A percentile compares a stretch with the other conserved stretches of the same genome.
Conservation (phyloP, 2,888 invertebrate species). For the Scaptomyza caliginosa region DNA sequence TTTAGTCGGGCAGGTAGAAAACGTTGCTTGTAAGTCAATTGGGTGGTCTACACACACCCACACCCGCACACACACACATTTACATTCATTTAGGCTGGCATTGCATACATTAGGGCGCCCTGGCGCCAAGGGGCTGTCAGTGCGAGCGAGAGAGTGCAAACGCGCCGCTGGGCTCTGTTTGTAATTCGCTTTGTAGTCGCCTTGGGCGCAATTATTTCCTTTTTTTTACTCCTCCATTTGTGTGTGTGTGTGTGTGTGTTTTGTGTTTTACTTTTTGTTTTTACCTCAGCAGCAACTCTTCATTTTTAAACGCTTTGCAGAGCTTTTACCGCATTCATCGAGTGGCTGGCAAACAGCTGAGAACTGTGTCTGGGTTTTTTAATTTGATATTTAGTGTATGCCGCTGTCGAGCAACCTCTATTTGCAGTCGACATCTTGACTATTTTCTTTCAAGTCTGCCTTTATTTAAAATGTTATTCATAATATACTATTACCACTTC, state of each 20-base stretch:
- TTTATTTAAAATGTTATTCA: not conserved
- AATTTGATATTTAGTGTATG: constrained; percentile 45
- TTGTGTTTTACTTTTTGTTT: constrained; percentile 22
- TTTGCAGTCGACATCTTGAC: constrained; percentile 2
- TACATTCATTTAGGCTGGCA: constrained; percentile 60
- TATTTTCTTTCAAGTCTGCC: not conserved
- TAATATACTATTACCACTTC: no score
- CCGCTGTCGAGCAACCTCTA: not conserved
- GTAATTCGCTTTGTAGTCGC: constrained; percentile 76
- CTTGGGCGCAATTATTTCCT: constrained; percentile 75
- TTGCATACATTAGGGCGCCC: constrained; percentile 66
- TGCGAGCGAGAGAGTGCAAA: not conserved
- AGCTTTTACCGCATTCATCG: constrained; percentile 56
- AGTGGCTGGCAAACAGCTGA: constrained; percentile 70
- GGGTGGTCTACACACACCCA: constrained; percentile 39
- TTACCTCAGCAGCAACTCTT: constrained; percentile 42
- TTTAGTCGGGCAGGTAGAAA: constrained; percentile 32
- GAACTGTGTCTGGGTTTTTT: constrained; percentile 56
- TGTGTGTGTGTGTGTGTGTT: not conserved
- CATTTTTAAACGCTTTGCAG: constrained; percentile 53
- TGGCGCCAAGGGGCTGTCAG: constrained; percentile 39
- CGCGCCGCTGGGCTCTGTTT: constrained; percentile 61
- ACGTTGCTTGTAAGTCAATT: constrained; percentile 62
- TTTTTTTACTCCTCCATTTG: constrained; percentile 16
- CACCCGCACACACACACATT: constrained; percentile 32